Conservation (phyloP, 2,113 vertebrate genomes). For the Numenius arquata region DNA sequence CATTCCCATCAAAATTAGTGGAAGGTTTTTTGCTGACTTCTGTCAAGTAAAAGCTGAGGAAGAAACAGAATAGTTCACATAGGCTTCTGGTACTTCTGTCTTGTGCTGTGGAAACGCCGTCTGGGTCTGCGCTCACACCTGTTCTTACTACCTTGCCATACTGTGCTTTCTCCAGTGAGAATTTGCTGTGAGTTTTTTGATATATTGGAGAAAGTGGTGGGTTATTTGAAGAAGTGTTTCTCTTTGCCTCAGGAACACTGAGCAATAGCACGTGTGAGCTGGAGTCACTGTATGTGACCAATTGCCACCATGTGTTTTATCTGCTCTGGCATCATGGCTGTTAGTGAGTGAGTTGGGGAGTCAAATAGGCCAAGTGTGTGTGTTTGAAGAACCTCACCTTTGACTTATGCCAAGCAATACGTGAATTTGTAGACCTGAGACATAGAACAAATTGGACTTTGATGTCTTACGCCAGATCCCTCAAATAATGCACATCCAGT, state of each 20-base stretch:
- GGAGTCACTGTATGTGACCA: not conserved
- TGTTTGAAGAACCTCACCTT: not conserved
- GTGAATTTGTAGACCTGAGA: not conserved
- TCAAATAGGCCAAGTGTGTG: not conserved
- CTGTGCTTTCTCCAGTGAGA: not conserved
- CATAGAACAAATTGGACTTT: not conserved
- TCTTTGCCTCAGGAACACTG: not conserved
- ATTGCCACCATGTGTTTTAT: not conserved
- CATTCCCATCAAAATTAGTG: not conserved
- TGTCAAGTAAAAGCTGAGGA: not conserved
- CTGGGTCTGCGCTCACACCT: not conserved
- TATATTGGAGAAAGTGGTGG: not conserved
- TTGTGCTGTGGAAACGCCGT: not conserved
- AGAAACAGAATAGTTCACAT: not conserved
- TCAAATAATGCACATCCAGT: not conserved
- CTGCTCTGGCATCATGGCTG: not conserved
- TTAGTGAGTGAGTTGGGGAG: not conserved
- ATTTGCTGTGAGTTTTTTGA: not conserved
- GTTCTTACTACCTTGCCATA: not conserved
- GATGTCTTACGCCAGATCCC: not conserved
- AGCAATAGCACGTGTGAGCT: not conserved
- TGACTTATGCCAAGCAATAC: not conserved
- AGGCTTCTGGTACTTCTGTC: not conserved
- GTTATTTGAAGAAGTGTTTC: not conserved
- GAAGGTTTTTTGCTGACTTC: not conserved